Conservation (phyloP, 2,888 invertebrate species). For the Tipula helvola region DNA sequence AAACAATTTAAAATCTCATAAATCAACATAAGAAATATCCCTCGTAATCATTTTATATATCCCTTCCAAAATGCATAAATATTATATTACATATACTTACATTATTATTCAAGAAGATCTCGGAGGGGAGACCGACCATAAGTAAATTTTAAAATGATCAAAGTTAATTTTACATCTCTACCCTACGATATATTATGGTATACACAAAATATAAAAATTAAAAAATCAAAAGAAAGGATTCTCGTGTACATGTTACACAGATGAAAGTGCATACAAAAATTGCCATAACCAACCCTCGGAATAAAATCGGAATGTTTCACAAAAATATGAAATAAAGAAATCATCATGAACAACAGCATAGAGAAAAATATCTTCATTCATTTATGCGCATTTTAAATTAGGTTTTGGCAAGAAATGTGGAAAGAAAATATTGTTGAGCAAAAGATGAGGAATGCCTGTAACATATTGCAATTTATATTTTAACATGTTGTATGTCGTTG, state of each 20-base stretch:
- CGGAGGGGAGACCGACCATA: background rate
- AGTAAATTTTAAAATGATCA: background rate
- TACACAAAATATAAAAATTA: background rate
- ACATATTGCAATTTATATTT: background rate
- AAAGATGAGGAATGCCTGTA: background rate
- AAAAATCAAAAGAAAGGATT: background rate
- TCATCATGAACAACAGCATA: background rate
- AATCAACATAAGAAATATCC: background rate
- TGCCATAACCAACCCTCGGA: background rate
- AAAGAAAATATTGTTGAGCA: background rate
- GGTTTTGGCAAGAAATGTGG: background rate
- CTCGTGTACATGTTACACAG: background rate
- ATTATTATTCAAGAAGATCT: background rate
- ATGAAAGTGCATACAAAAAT: background rate
- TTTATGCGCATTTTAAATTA: background rate
- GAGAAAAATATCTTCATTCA: background rate
- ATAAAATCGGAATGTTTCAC: background rate
- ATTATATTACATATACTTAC: background rate
- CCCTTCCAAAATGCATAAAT: background rate
- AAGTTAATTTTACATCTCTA: background rate
- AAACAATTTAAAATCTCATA: background rate
- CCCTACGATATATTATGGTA: background rate
- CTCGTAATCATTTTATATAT: background rate
- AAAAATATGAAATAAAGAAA: background rate
- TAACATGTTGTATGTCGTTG: background rate